Evolutionary conservation across 1,140 invertebrate genomes (phyloP), one percentile per base, ranked within the genome.

Genomic region (Euglossa dilemma): DNA sequence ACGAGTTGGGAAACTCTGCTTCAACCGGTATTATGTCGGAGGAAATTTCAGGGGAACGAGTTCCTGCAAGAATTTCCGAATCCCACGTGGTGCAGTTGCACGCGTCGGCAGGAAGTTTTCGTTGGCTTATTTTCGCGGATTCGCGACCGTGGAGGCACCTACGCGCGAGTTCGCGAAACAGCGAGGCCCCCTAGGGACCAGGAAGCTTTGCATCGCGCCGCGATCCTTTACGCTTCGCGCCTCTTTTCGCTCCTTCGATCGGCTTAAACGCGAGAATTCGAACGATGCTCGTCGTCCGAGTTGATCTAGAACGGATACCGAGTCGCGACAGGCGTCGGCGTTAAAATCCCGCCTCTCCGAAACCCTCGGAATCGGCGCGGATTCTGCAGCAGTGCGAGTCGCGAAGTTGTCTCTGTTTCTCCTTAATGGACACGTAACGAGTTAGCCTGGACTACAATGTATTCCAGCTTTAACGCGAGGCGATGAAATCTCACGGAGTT

Each of bases 81-180:
- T 71, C 69, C 69, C 25, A 54, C 25, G 50, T 45, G 64, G 36
- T 36, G 36, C 36, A 23, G 66, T n/a, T 47, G 25, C 11, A n/a
- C 64, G 45, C 23, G 45, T 69, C 12, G 14, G 14, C 16, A 11
- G 23, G 18, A 69, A 71, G 18, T 71, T 71, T 18, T 6, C n/a
- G n/a, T 18, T n/a, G 14, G 7, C n/a, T 71, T 70, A 70, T 50
- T 70, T 70, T 70, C n/a, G 67, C 43, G 14, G 43, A 50, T 50
- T 70, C n/a, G n/a, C 43, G 23, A 20, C 66, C 23, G 16, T 23
- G 28, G 23, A 12, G 64, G 6, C 43, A 1, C 47, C 43, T 47
- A 47, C 23, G 7, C n/a, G 45, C 67, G 9, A 28, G 16, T 28
- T 70, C 9, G 45, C 16, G 54, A 14, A 25, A 3, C 23, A 8